Evolutionary conservation across 2,113 vertebrate species (phyloP).

Genomic region (Apodemus sylvaticus): DNA sequence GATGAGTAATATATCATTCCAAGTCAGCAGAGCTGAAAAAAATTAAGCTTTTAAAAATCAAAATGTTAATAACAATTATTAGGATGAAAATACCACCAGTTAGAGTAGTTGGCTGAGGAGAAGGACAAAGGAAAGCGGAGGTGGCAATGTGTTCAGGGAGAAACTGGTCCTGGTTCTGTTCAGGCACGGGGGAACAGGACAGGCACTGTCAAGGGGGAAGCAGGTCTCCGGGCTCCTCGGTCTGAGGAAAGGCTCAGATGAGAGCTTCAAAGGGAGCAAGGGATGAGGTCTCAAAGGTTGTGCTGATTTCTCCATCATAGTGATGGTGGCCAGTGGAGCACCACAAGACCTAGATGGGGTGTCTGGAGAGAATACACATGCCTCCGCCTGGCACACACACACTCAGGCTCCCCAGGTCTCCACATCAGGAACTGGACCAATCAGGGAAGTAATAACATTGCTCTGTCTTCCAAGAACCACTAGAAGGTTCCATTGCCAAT

Average conservation of each 20-base stretch:
- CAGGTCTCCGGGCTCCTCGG: not conserved
- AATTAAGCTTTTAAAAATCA: not conserved
- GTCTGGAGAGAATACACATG: accelerated
- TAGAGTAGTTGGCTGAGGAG: not conserved
- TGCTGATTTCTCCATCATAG: not conserved
- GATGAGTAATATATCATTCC: too few relatives aligned
- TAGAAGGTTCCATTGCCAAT: not conserved
- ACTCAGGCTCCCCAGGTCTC: too few relatives aligned
- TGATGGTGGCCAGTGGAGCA: accelerated
- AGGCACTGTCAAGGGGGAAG: not conserved
- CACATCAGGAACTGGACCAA: accelerated
- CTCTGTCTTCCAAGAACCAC: not conserved
- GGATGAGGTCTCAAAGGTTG: accelerated
- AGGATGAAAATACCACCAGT: not conserved
- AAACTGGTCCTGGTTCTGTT: not conserved
- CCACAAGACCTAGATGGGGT: accelerated
- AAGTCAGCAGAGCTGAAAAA: not conserved
- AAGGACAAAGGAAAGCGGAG: not conserved
- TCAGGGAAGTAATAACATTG: not conserved
- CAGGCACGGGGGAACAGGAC: not conserved
- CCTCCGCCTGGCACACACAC: accelerated
- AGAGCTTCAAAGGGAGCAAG: not conserved
- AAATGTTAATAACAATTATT: not conserved
- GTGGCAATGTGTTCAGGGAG: not conserved
- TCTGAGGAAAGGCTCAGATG: not conserved